Base-by-base conservation (phyloP, 2,113 vertebrate species). In the Microcebus murinus region DNA sequence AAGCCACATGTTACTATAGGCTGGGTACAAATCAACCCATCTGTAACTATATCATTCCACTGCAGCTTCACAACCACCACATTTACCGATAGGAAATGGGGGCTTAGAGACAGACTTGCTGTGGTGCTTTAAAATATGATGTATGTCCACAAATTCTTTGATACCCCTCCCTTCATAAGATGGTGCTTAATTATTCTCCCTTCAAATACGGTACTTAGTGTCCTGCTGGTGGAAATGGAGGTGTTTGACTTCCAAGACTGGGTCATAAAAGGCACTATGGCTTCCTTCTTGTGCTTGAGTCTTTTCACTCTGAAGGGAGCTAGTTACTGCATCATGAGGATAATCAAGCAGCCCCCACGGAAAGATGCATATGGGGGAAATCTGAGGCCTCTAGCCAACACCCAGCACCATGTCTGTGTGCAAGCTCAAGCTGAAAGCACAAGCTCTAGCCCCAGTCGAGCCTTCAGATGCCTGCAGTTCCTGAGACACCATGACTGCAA, bases 271-370 rank as follows among this genome's bases (percentile, higher is more conserved):
- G 17, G 68, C 15, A 42, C 59, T 7, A 15, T 4, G 31, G 68
- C 68, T 67, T 83, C 68, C 21, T 91, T 81, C 45, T 31, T 57
- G 27, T 21, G 3, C 29, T 63, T 0, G 6, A 42, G 39, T 39
- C 42, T 77, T 77, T 45, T 84, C 71, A 4, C 6, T 71, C 45
- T 55, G 18, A 48, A 59, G 61, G 79, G 76, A 48, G 50, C 8
- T 13, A 27, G 4, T 59, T 25, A 34, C 13, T 31, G 18, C 2
- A 23, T 21, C 1, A 3, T 14, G 0, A n/a, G n/a, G 63, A 61
- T 7, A 71, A 52, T 61, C 39, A 52, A 70, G 52, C 63, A 79
- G 65, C n/a, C 27, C n/a, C 27, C 50, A 21, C 3, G 12, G 25
- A n/a, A 91, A 34, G 45, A 71, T 15, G 21, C 31, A 23, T 13